phyloP scores from a whole-genome alignment of 2,797 vertebrate species.

The Austrolebias charrua region DNA sequence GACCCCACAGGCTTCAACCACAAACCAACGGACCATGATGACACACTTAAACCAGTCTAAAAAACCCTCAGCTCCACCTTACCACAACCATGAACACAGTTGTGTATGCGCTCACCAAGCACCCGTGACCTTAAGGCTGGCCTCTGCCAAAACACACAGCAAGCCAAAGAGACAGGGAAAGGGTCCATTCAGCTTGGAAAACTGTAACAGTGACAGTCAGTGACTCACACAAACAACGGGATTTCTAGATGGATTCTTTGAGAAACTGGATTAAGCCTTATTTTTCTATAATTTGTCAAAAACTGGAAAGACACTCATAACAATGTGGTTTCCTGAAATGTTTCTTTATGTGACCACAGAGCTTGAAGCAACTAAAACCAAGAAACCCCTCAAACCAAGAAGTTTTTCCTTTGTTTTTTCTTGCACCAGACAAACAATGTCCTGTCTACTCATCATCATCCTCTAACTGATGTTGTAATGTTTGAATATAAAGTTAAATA shows the following conservation, averaged over 20 bases:
- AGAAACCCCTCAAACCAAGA: neutral
- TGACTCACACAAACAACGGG: constrained; percentile 18
- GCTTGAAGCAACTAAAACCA: constrained; percentile 1
- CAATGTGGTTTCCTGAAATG: neutral
- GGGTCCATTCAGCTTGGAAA: constrained; percentile 32
- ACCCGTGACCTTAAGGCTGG: constrained; percentile 34
- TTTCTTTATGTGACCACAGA: neutral
- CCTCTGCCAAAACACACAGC: constrained; percentile 41
- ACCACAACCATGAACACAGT: constrained; percentile 17
- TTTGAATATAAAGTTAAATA: too few relatives aligned
- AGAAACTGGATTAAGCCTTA: constrained; percentile 13
- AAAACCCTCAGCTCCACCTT: constrained; percentile 46
- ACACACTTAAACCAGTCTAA: constrained; percentile 45
- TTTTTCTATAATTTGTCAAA: constrained; percentile 30
- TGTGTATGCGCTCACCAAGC: constrained; percentile 2
- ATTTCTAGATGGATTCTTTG: constrained; percentile 10
- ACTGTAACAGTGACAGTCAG: constrained; percentile 28
- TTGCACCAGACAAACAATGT: neutral
- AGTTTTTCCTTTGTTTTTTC: neutral
- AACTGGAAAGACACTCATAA: constrained; percentile 11
- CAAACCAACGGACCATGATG: constrained; percentile 62
- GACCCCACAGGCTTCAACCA: constrained; percentile 56
- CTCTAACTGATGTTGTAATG: neutral
- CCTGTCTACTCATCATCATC: neutral
- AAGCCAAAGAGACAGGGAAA: constrained; percentile 1